Conservation (phyloP, 2,797 vertebrate species). For the Nasua narica region DNA sequence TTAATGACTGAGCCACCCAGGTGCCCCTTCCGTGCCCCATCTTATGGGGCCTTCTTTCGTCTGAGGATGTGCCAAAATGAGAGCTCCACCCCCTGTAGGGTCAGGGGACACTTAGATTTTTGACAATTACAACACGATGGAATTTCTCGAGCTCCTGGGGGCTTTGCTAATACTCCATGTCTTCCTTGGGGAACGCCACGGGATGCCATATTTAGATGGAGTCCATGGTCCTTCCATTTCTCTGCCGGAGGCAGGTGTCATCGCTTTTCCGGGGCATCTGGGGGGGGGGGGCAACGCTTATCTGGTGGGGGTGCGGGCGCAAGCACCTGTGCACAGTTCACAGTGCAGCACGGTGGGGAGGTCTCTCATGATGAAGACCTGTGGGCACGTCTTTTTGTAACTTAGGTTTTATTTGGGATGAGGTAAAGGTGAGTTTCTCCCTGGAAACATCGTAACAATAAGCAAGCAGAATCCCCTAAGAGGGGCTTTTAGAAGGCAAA, state of each 20-base stretch:
- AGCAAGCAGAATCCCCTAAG: neutral
- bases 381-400: neutral
- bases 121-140: neutral
- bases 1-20: no score
- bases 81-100: no score
- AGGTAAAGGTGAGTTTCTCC: neutral
- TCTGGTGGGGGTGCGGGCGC: neutral
- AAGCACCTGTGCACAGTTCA: fast-evolving
- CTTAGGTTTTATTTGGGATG: neutral
- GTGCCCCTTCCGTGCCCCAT: neutral
- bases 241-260: fast-evolving
- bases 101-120: neutral
- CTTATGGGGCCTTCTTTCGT: neutral
- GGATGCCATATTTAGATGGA: fast-evolving
- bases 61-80: neutral
- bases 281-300: neutral
- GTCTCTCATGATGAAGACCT: neutral
- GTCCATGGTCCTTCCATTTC: no score
- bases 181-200: neutral
- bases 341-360: neutral
- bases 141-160: neutral
- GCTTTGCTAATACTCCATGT: neutral
- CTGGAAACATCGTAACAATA: neutral
- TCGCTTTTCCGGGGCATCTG: neutral
- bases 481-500: neutral